These are phyloP conservation scores for Pseudococcus longispinus DNA, from an alignment of 2,888 invertebrate genomes.

Conservation along the genomic window DNA sequence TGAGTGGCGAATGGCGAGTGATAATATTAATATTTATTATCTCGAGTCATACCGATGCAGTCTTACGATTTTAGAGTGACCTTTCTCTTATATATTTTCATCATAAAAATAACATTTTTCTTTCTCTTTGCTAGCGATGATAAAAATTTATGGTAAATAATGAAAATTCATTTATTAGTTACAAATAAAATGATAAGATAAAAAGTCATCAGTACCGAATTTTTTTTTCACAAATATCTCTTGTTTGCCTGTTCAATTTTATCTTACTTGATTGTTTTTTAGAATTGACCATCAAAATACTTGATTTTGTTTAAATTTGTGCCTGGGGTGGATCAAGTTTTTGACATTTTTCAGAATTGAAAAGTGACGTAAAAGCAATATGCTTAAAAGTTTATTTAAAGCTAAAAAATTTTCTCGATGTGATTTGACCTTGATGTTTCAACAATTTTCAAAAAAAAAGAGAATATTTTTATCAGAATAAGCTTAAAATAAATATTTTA, in stretches of 20 bases:
- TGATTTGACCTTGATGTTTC: too few species aligned
- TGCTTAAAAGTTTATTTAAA: too few species aligned
- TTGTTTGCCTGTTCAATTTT: neutral
- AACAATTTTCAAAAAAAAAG: too few species aligned
- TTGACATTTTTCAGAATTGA: too few species aligned
- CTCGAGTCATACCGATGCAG: neutral
- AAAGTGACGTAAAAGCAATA: too few species aligned
- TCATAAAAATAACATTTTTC: neutral
- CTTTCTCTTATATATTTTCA: neutral
- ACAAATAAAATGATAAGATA: neutral
- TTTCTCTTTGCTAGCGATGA: neutral
- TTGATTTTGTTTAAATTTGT: too few species aligned
- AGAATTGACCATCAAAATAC: too few species aligned
- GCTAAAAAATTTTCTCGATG: too few species aligned
- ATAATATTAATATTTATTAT: neutral
- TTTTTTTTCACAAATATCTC: neutral
- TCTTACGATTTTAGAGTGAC: neutral
- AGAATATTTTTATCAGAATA: too few species aligned
- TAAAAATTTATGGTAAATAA: neutral
- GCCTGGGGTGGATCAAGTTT: too few species aligned
- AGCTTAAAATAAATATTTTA: too few species aligned
- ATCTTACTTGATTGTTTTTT: too few species aligned
- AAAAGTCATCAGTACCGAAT: neutral
- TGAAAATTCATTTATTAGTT: neutral
- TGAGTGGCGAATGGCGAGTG: neutral